phyloP scores from a whole-genome alignment of 2,797 vertebrate genomes.

The Melanotaenia trifasciata region DNA sequence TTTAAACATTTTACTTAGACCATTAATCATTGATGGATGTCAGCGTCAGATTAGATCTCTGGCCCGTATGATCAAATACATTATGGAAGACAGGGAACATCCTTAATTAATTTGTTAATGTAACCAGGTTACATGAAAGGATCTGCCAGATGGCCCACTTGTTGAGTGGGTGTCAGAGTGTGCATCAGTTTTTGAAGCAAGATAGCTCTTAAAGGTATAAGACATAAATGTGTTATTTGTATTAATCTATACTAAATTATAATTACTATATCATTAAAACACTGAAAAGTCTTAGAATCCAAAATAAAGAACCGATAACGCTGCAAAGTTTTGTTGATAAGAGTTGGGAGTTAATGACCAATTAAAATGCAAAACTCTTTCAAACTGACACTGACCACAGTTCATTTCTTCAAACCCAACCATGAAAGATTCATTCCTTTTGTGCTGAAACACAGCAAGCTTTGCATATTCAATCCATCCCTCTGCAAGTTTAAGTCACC shows the following conservation, averaged over 20 bases:
- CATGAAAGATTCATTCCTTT: constrained; percentile 70
- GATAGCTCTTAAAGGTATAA: constrained; percentile 2
- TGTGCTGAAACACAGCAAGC: constrained; percentile 48
- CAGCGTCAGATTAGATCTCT: constrained; percentile 38
- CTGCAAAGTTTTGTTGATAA: constrained; percentile 23
- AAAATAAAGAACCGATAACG: constrained; percentile 36
- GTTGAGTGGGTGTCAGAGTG: constrained; percentile 26
- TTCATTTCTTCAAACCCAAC: constrained; percentile 55
- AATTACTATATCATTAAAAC: constrained; percentile 21
- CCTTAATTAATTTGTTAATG: constrained; percentile 47
- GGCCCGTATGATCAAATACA: constrained; percentile 56
- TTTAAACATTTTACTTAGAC: constrained; percentile 34
- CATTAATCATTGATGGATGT: constrained; percentile 55
- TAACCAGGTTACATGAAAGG: constrained; percentile 50
- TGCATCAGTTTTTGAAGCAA: constrained; percentile 17
- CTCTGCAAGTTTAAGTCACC: constrained; percentile 14
- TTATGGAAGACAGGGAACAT: constrained; percentile 34
- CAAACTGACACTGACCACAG: constrained; percentile 32
- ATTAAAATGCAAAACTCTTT: constrained; percentile 16
- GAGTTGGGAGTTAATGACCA: constrained; percentile 27
- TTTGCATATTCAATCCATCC: constrained; percentile 52
- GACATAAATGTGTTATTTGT: neutral
- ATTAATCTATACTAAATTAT: constrained; percentile 28
- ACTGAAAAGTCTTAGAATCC: constrained; percentile 37
- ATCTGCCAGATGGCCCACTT: constrained; percentile 48